Evolutionary conservation across 2,797 vertebrate species (phyloP), one percentile per base, ranked within the genome.

Genomic region (Pangasius mekongensis): DNA sequence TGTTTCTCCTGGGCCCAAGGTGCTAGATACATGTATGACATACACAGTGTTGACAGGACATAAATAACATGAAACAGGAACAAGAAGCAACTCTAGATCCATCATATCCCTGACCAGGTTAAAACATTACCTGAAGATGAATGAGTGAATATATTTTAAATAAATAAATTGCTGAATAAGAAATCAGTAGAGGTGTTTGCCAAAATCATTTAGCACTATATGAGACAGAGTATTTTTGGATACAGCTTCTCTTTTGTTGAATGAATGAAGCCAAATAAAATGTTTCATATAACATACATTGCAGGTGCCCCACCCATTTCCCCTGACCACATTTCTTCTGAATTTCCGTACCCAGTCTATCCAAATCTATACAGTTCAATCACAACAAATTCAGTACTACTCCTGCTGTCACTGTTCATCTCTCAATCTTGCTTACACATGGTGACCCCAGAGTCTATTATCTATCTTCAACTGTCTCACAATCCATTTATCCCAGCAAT

Each of bases 371-470:
- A 89, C 64, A 87, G 52, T 84, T 83, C 62, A 62, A 86, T 78
- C 27, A 85, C 83, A 27, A 80, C 9, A 89, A 56, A 64, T 62
- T 87, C 47, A 87, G 78, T 81, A 88, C 27, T 16, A 90, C 67
- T 49, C 86, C 66, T 85, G 81, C 90, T 90, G 90, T 85, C 84
- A 88, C 90, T 90, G 89, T 89, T 93, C 91, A 93, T 88, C 91
- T 85, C 84, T 86, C 89, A 91, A 91, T 93, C 89, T 89, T 73
- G 24, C 49, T 43, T 60, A 77, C 56, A 90, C 87, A 69, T 73
- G 22, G 74, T 86, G 81, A 76, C 52, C 85, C 86, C 90, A 88
- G 58, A 93, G 90, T 91, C 69, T n/a, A 22, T 91, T 91, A 80
- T 93, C 66, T 88, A 86, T 47, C 81, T 85, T 87, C 43, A 88